Evolutionary conservation across 2,113 vertebrate species (phyloP).

Genomic region (Melanerpes formicivorus): DNA sequence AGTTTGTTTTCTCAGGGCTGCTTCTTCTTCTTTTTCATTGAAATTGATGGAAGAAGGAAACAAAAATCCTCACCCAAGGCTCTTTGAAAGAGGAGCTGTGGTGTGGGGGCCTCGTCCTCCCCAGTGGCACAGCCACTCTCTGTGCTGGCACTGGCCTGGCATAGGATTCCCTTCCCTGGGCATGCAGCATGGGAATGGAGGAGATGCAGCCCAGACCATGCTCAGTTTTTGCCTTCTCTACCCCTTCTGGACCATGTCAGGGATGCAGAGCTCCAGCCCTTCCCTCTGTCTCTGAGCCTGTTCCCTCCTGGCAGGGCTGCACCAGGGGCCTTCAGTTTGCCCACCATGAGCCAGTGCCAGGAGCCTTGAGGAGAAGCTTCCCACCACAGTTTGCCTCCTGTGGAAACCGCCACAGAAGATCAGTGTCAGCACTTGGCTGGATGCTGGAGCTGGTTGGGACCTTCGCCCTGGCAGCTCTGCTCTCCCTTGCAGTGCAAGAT

Average conservation of each 20-base stretch:
- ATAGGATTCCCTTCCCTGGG: fast-evolving
- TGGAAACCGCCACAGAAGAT: neutral
- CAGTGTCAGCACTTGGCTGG: neutral
- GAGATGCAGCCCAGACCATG: fast-evolving
- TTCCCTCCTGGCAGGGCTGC: neutral
- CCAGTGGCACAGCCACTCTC: neutral
- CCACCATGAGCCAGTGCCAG: neutral
- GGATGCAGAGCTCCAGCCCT: neutral
- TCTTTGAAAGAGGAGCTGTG: neutral
- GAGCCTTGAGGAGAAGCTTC: fast-evolving
- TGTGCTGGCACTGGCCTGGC: fast-evolving
- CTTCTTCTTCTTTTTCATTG: neutral
- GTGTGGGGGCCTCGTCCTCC: neutral
- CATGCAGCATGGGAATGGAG: fast-evolving
- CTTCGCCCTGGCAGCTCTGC: neutral
- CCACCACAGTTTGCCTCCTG: neutral
- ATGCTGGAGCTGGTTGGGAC: neutral
- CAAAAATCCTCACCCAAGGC: neutral
- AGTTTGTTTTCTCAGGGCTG: neutral
- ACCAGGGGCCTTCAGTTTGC: fast-evolving
- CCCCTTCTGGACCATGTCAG: fast-evolving
- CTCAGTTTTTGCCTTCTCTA: fast-evolving
- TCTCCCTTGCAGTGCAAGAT: fast-evolving
- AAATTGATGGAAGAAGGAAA: neutral
- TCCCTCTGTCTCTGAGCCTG: fast-evolving